Evolutionary conservation across 64 coral and sea anemone genomes (phyloP), one percentile per base, ranked within the genome.

Genomic region (Stylophora pistillata): DNA sequence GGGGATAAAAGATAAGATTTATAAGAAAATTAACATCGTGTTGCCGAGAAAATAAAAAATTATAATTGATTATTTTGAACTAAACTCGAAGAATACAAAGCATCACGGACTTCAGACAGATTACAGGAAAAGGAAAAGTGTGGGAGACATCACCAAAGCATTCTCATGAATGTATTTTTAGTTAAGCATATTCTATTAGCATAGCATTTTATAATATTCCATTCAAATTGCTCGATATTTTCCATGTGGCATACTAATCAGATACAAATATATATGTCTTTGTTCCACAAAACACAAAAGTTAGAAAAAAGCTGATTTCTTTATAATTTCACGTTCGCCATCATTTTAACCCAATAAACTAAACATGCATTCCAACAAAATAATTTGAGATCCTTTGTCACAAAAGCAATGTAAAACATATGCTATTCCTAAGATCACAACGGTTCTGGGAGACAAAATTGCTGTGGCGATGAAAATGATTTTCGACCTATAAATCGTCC

Each of bases 241-340:
- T 62, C 80, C 80, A 84, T 84, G 80, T 84, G 80, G 80, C 30
- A 84, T 69, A 84, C 20, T 84, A 84, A 84, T 84, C 60, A 84
- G 33, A 63, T 26, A 84, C 21, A 69, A 20, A 84, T 68, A 68
- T 68, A 6, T 4, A 69, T 60, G 59, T 28, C 80, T 84, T 84
- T 84, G 80, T 84, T 69, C 32, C 28, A 16, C 17, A 13, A 6
- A 20, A 68, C 5, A 84, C 31, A 84, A 84, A 83, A 84, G 34
- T 84, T 69, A 21, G 9, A 68, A 84, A 84, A 33, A 69, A 47
- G 37, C 25, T 69, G 52, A 21, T 7, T 59, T 33, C n/a, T 15
- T 30, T 18, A 18, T 64, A 82, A n/a, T 60, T 64, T 33, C 10
- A 6, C 18, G 34, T 69, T 69, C 62, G 41, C 59, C 17, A 31